phyloP scores from a whole-genome alignment of 2,797 vertebrate genomes.

The Falco peregrinus region DNA sequence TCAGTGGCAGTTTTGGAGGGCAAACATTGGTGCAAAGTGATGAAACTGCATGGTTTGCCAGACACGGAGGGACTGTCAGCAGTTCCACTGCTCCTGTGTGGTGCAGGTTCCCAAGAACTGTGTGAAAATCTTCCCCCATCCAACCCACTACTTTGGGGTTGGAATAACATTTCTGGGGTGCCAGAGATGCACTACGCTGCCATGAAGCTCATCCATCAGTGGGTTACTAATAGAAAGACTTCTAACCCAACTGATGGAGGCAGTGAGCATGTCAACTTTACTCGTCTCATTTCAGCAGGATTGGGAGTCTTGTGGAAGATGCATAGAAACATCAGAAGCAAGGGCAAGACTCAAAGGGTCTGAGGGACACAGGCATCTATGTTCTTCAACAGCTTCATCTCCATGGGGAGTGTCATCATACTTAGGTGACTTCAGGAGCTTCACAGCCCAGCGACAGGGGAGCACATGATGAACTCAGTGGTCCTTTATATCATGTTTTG shows the following conservation, averaged over 20 bases:
- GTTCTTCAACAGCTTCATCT: not conserved
- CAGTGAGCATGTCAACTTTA: not conserved
- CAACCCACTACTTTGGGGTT: not conserved
- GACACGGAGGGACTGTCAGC: not conserved
- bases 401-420: not conserved
- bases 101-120: not conserved
- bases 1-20: not conserved
- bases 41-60: not conserved
- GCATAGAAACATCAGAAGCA: not conserved
- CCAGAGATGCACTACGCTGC: not conserved
- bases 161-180: not conserved
- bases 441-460: not conserved
- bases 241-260: not conserved
- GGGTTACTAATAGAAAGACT: not conserved
- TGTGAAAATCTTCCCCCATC: not conserved
- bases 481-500: not conserved
- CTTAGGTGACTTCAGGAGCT: not conserved
- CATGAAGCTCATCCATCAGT: not conserved
- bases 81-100: not conserved
- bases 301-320: not conserved
- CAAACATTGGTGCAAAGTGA: not conserved
- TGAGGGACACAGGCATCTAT: not conserved
- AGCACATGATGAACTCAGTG: not conserved
- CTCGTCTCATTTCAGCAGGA: not conserved
- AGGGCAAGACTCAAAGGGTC: not conserved